These are phyloP conservation scores for Ennomos erosarius DNA, from an alignment of 2,888 invertebrate species.

Conservation along the genomic window DNA sequence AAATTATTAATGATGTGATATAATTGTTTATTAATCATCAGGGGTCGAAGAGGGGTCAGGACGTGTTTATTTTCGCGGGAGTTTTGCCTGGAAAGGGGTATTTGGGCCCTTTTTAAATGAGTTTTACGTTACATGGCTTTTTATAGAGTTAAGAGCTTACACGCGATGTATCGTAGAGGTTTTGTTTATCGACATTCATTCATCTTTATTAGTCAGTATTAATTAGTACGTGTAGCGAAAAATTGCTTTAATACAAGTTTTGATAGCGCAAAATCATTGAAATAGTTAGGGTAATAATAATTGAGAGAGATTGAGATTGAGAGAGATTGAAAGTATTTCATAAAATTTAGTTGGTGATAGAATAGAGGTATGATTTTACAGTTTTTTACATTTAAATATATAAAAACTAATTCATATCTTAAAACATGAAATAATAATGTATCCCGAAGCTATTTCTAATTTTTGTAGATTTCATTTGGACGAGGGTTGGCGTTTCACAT, in stretches of 20 bases:
- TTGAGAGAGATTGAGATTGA: too few species aligned
- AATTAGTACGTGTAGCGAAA: slow-evolving; percentile 20
- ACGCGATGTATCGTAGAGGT: too few species aligned
- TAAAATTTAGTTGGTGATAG: too few species aligned
- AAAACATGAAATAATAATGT: too few species aligned
- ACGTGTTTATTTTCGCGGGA: slow-evolving; percentile 6
- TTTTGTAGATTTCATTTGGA: too few species aligned
- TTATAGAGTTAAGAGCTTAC: too few species aligned
- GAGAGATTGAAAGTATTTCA: too few species aligned
- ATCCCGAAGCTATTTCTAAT: too few species aligned
- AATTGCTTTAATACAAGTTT: slow-evolving; percentile 14
- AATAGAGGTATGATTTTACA: too few species aligned
- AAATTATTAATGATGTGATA: slow-evolving; percentile 29
- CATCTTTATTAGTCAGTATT: slow-evolving; percentile 19
- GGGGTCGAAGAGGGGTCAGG: neutral
- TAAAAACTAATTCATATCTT: too few species aligned
- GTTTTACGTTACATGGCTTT: slow-evolving; percentile 1
- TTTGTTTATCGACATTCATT: neutral
- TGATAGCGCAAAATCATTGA: slow-evolving; percentile 7
- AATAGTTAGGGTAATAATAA: neutral
- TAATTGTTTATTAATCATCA: slow-evolving; percentile 27
- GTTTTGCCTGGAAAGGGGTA: neutral
- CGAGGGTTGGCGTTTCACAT: too few species aligned
- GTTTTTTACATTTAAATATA: too few species aligned
- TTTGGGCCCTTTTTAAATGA: neutral